These are phyloP conservation scores for Catharus fuscescens DNA, from an alignment of 2,113 vertebrate species.

Conservation along the genomic window DNA sequence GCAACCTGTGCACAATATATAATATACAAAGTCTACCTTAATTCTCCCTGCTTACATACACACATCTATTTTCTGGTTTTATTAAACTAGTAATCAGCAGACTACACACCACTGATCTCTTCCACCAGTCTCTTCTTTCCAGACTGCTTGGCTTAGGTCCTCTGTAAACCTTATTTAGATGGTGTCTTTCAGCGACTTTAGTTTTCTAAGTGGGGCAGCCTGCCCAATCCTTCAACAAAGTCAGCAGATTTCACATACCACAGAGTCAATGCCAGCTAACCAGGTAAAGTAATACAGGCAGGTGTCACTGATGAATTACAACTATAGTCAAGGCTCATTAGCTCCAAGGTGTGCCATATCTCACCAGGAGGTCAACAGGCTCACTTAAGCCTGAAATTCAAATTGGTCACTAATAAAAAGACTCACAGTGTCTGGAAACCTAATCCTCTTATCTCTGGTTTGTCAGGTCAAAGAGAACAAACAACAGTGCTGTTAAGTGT, in stretches of 20 bases:
- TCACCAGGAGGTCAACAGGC: neutral
- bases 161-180: neutral
- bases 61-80: neutral
- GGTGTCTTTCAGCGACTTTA: neutral
- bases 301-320: neutral
- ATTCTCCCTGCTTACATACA: neutral
- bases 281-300: neutral
- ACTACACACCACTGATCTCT: neutral
- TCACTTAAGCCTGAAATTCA: conserved; percentile 37
- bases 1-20: neutral
- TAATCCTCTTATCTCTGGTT: neutral
- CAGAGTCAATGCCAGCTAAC: neutral
- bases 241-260: neutral
- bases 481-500: neutral
- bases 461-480: conserved; percentile 36
- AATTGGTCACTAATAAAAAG: neutral
- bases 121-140: neutral
- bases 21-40: neutral
- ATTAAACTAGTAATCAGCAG: neutral
- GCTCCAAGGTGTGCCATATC: neutral
- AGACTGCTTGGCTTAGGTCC: neutral
- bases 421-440: neutral
- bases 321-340: neutral
- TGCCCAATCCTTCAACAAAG: neutral
- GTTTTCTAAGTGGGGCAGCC: neutral